phyloP scores from a whole-genome alignment of 1,140 invertebrate genomes.

The Pissodes strobi region DNA sequence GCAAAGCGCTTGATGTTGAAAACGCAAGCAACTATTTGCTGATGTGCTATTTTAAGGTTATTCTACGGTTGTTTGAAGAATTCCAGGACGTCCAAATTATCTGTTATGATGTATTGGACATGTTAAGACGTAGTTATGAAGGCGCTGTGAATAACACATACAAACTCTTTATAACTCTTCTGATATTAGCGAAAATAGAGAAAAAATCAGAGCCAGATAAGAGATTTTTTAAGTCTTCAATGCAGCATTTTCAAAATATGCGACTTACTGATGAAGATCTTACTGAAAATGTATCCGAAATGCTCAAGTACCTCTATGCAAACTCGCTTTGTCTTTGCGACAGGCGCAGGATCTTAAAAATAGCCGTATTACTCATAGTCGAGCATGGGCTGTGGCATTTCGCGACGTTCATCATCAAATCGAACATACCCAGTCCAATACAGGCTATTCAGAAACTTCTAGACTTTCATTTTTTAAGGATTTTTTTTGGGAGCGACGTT shows the following conservation, averaged over 20 bases:
- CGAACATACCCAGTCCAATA: neutral
- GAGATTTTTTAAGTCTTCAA: conserved; percentile 4
- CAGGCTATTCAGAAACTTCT: neutral
- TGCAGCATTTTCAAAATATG: conserved; percentile 10
- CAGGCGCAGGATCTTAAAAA: conserved; percentile 16
- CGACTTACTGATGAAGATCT: conserved; percentile 14
- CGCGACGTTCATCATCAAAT: neutral
- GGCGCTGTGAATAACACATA: no score
- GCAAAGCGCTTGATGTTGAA: conserved; percentile 12
- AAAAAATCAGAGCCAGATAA: neutral
- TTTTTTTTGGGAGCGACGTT: neutral
- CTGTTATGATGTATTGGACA: conserved; percentile 11
- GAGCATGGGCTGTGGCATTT: conserved; percentile 14
- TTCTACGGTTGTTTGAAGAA: conserved; percentile 25
- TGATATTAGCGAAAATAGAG: conserved; percentile 24
- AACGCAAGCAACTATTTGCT: conserved; percentile 25
- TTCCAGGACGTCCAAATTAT: neutral
- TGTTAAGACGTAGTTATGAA: conserved; percentile 3
- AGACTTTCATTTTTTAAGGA: neutral
- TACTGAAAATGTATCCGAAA: conserved; percentile 14
- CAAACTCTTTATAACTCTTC: conserved; percentile 35
- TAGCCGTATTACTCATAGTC: conserved; percentile 9
- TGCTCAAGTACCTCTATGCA: conserved; percentile 7
- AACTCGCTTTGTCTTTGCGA: conserved; percentile 2
- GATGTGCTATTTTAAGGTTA: conserved; percentile 36